phyloP scores from a whole-genome alignment of 2,888 invertebrate species.

The Meliscaeva auricollis region DNA sequence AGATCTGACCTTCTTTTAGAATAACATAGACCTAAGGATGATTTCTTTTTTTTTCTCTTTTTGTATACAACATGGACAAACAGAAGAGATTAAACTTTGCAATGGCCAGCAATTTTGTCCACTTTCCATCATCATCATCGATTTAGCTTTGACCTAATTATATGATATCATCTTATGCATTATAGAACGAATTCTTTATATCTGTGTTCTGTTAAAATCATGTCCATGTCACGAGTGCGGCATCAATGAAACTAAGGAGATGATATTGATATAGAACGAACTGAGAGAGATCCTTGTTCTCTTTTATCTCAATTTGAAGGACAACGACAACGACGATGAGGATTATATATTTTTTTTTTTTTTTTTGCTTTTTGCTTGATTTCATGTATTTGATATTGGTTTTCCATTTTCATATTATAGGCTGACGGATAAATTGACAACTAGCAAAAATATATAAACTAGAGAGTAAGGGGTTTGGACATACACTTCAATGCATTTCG shows the following conservation, averaged over 20 bases:
- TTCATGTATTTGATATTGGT: conserved; percentile 33
- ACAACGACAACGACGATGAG: conserved; percentile 2
- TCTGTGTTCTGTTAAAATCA: background rate
- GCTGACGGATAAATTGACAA: conserved; percentile 15
- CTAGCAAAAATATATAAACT: conserved; percentile 4
- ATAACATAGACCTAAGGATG: no score
- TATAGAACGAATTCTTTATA: background rate
- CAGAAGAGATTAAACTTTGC: background rate
- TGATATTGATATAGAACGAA: conserved; percentile 6
- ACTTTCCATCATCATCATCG: conserved; percentile 33
- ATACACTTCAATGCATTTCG: background rate
- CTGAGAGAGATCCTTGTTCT: background rate
- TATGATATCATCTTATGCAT: conserved; percentile 29
- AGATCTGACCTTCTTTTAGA: no score
- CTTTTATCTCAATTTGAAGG: background rate
- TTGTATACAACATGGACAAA: background rate
- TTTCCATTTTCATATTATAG: conserved; percentile 21
- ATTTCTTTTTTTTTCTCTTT: background rate
- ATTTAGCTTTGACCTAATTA: conserved; percentile 60
- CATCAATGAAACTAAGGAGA: conserved; percentile 16
- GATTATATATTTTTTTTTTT: background rate
- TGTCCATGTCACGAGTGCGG: conserved; percentile 19
- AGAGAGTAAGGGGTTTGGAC: background rate
- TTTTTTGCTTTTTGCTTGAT: conserved; percentile 3
- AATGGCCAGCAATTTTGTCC: conserved; percentile 2